Base-by-base conservation (phyloP, 2,113 vertebrate genomes). In the Emydocephalus ijimae region DNA sequence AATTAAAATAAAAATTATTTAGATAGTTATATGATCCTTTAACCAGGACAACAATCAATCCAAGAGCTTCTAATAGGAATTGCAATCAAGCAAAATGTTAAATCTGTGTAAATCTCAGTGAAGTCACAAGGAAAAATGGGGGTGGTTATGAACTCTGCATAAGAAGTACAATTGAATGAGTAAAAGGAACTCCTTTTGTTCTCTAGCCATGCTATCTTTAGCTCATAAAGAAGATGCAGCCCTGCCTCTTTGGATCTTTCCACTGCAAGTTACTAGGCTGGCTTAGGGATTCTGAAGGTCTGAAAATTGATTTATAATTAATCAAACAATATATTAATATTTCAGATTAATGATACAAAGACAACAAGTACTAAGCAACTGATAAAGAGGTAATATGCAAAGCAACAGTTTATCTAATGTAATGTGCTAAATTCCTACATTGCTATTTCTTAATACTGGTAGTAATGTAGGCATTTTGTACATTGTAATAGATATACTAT, bases 1-100 rank as follows among this genome's bases (percentile, higher is more conserved):
- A 74, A 74, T 34, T 74, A 74, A 5, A 39, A 74, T 39, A 81
- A 20, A 81, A 81, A 81, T 81, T 21, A 39, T 34, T 39, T 39
- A 81, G 64, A 18, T 74, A 34, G n/a, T 74, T 74, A 39, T 74
- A 81, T 81, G 6, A 5, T 20, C 96, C 92, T 85, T 74, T 74
- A 74, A 74, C 2, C 64, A 74, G 64, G 29, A 69, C 29, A 74
- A 74, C n/a, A 74, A 74, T 74, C n/a, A 74, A 74, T 34, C n/a
- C 34, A 81, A 81, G 69, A 81, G 69, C n/a, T 34, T 74, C n/a
- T 39, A 81, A 81, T 39, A 81, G n/a, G n/a, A 81, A 81, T 39
- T 81, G 69, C n/a, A 81, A 21, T 21, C 18, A 81, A 81, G 69
- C 34, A 81, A 81, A 39, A 39, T 81, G 34, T 34, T 81, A 39